These are phyloP conservation scores for Galerucella calmariensis DNA, from an alignment of 2,888 invertebrate species.

Conservation along the genomic window DNA sequence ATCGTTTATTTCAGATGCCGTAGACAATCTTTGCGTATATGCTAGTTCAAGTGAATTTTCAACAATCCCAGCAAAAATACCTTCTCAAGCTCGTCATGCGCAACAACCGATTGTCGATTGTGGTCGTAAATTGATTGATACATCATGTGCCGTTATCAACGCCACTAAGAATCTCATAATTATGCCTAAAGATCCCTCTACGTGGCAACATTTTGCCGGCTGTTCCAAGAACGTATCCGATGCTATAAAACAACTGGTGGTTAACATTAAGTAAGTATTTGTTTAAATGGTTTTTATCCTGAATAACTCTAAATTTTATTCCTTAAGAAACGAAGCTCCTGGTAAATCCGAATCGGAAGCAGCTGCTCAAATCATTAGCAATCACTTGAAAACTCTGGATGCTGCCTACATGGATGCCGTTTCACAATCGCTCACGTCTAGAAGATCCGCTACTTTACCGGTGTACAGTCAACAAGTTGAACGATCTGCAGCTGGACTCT, in stretches of 20 bases:
- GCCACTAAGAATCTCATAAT: conserved; percentile 90
- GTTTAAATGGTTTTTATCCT: neutral
- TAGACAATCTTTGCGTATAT: conserved; percentile 91
- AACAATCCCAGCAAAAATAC: conserved; percentile 91
- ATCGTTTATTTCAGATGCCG: conserved; percentile 74
- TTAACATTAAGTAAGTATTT: conserved; percentile 79
- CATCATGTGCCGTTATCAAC: conserved; percentile 90
- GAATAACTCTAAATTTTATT: neutral
- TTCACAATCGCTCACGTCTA: conserved; percentile 60
- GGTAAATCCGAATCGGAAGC: conserved; percentile 94
- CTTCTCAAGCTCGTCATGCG: conserved; percentile 80
- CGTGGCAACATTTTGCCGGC: conserved; percentile 93
- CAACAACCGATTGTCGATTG: conserved; percentile 91
- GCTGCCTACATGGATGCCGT: conserved; percentile 89
- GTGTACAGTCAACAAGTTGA: conserved; percentile 66
- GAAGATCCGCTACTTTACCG: conserved; percentile 64
- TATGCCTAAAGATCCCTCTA: conserved; percentile 89
- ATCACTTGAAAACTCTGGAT: conserved; percentile 84
- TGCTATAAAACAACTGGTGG: conserved; percentile 93
- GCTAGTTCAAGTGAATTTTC: conserved; percentile 95
- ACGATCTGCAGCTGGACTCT: conserved; percentile 80
- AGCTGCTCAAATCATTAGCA: conserved; percentile 81
- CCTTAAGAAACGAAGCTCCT: conserved; percentile 87
- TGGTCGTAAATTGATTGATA: conserved; percentile 81
- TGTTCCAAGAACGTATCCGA: conserved; percentile 97